Evolutionary conservation across 2,888 invertebrate species (phyloP).

Genomic region (Harpagoxenus sublaevis): DNA sequence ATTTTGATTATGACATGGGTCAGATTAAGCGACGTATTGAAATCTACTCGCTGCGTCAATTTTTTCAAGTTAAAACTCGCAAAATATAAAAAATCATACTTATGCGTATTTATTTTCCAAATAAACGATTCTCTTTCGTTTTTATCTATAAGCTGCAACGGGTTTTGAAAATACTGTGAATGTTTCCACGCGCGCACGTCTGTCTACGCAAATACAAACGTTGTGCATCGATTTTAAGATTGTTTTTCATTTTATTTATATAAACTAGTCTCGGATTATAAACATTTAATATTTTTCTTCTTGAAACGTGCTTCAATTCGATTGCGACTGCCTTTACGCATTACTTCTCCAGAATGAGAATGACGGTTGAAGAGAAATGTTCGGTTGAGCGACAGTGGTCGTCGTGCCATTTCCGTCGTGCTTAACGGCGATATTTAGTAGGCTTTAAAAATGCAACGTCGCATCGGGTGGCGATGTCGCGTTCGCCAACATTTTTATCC

Average conservation of each 20-base stretch:
- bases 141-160: background rate
- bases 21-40: background rate
- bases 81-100: background rate
- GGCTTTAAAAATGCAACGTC: conserved; percentile 35
- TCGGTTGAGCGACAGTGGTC: background rate
- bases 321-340: background rate
- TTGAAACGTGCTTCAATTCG: background rate
- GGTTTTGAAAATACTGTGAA: background rate
- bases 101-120: no score
- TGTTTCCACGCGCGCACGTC: no score
- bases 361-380: background rate
- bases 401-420: conserved; percentile 25
- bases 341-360: background rate
- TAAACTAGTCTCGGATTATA: background rate
- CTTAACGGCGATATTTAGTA: conserved; percentile 29
- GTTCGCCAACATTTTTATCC: conserved; percentile 45
- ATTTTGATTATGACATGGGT: background rate
- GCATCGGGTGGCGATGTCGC: conserved; percentile 2
- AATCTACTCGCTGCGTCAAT: no score
- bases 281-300: background rate
- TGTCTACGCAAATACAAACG: background rate
- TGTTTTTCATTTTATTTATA: no score
- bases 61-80: background rate
- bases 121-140: background rate
- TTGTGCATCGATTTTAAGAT: background rate